A percentile compares a stretch with the other conserved stretches of the same genome.
These are phyloP conservation scores for Calcarius lapponicus DNA, from an alignment of 2,797 vertebrate genomes.

Conservation along the genomic window DNA sequence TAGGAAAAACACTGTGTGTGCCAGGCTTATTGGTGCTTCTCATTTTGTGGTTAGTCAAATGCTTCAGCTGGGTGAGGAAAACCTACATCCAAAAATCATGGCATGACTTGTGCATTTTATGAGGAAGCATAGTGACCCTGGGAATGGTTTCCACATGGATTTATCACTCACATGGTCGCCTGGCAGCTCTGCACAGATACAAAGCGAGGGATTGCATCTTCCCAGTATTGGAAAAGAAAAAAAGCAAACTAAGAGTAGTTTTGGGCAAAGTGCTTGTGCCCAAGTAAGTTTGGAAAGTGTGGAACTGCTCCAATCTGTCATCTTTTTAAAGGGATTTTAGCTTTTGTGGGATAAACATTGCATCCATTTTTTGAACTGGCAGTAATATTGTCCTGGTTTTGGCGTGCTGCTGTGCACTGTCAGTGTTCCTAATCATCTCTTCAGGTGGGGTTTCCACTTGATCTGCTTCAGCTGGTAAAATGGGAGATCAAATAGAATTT, in stretches of 20 bases:
- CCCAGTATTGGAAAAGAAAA: background rate
- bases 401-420: background rate
- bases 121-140: background rate
- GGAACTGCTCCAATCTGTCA: background rate
- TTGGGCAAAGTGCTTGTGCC: background rate
- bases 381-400: background rate
- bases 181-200: background rate
- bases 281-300: background rate
- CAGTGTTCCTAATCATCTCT: background rate
- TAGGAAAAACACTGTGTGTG: background rate
- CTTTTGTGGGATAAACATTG: background rate
- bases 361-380: background rate
- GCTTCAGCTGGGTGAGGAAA: background rate
- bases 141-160: background rate
- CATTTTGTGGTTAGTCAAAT: background rate
- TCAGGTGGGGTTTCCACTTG: background rate
- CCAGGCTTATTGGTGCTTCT: background rate
- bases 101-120: background rate
- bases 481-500: background rate
- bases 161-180: background rate
- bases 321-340: background rate
- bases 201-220: background rate
- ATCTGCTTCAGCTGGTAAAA: background rate
- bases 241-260: background rate
- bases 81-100: background rate